Conservation (phyloP, 2,888 invertebrate genomes). For the Apodemia duryi region DNA sequence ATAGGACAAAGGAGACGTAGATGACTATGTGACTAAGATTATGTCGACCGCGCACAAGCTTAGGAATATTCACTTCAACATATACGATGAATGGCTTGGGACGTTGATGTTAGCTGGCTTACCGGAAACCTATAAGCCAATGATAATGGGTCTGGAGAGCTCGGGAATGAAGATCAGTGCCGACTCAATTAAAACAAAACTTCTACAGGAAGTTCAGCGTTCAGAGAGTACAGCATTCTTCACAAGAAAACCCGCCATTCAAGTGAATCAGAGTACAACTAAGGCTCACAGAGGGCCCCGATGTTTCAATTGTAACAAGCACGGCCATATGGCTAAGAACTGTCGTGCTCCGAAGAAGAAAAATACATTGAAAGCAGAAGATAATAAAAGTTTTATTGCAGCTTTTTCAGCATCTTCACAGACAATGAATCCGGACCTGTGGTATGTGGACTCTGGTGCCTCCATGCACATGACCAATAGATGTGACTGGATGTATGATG, state of each 20-base stretch:
- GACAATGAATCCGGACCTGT: slow-evolving; percentile 18
- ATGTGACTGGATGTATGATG: slow-evolving; percentile 20
- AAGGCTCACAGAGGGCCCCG: slow-evolving; percentile 20
- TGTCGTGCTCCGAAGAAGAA: slow-evolving; percentile 19
- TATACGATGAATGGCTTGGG: slow-evolving; percentile 31
- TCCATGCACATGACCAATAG: slow-evolving; percentile 27
- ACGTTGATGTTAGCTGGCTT: slow-evolving; percentile 28
- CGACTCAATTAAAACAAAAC: slow-evolving; percentile 16
- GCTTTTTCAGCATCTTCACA: slow-evolving; percentile 24
- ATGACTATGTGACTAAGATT: slow-evolving; percentile 27
- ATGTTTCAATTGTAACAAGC: slow-evolving; percentile 25
- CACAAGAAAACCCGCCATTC: slow-evolving; percentile 15
- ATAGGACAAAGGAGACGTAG: background rate
- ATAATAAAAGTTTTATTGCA: slow-evolving; percentile 21
- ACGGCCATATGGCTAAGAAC: slow-evolving; percentile 22
- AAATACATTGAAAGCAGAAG: background rate
- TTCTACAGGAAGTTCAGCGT: slow-evolving; percentile 26
- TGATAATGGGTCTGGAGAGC: slow-evolving; percentile 32
- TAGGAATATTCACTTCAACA: slow-evolving; percentile 27
- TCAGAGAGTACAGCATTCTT: slow-evolving; percentile 22
- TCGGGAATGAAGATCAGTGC: slow-evolving; percentile 25
- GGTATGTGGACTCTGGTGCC: slow-evolving; percentile 26
- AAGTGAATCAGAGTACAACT: background rate
- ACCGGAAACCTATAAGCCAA: slow-evolving; percentile 29
- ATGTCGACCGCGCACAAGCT: slow-evolving; percentile 29